Conservation (phyloP, 2,113 vertebrate species). For the Alces alces region DNA sequence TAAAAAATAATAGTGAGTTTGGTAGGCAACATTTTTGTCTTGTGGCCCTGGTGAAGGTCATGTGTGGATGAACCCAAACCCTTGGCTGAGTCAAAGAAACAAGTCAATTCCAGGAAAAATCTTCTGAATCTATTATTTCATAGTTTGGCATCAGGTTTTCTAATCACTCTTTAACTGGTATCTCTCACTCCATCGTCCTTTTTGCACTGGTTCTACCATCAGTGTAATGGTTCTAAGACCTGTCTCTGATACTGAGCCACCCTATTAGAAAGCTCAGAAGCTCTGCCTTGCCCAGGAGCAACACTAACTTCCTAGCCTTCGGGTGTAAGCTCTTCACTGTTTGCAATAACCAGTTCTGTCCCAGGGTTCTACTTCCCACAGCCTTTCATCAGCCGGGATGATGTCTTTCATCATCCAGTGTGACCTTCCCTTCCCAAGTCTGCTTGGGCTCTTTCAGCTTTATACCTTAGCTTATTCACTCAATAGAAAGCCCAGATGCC, state of each 20-base stretch:
- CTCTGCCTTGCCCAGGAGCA: background rate
- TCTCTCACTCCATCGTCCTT: background rate
- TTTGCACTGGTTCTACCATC: background rate
- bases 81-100: background rate
- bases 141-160: background rate
- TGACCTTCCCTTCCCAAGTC: background rate
- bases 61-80: conserved; percentile 4
- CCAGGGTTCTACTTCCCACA: background rate
- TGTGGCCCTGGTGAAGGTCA: background rate
- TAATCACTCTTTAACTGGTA: background rate
- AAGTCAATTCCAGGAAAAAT: background rate
- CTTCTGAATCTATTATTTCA: background rate
- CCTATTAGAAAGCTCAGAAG: background rate
- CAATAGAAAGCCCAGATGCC: accelerated
- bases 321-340: background rate
- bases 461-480: background rate
- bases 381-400: background rate
- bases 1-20: conserved; percentile 23
- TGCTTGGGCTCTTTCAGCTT: background rate
- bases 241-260: background rate
- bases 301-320: background rate
- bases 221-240: background rate
- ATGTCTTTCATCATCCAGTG: background rate
- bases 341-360: background rate
- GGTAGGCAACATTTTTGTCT: background rate